Evolutionary conservation across 2,113 vertebrate species (phyloP).

Genomic region (Bettongia penicillata): DNA sequence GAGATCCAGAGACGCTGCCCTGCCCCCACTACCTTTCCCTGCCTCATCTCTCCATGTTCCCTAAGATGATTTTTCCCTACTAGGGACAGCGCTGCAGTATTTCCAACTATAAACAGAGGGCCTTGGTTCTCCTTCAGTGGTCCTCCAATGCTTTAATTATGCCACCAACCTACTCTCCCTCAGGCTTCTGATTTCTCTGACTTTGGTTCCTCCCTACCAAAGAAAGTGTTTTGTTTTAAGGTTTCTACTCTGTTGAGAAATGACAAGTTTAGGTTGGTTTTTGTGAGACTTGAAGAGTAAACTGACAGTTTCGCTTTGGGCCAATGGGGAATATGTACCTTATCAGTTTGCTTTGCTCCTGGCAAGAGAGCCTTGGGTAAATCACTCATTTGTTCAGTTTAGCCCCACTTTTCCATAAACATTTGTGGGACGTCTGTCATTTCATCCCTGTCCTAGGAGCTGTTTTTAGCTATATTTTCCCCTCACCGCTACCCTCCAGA

Average conservation of each 20-base stretch:
- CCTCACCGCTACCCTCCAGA: neutral
- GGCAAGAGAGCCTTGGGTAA: neutral
- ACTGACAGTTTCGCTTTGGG: slow-evolving; percentile 1
- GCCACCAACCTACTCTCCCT: neutral
- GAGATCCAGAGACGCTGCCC: neutral
- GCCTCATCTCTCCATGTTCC: neutral
- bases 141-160: neutral
- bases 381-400: neutral
- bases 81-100: neutral
- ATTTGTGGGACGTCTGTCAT: neutral
- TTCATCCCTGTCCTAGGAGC: neutral
- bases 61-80: neutral
- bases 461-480: neutral
- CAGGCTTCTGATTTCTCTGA: neutral
- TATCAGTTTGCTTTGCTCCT: slow-evolving; percentile 6
- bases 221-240: slow-evolving; percentile 14
- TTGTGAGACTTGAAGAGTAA: slow-evolving; percentile 3
- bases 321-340: neutral
- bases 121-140: neutral
- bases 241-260: slow-evolving; percentile 27
- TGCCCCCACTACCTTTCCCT: neutral
- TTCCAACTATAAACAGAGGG: neutral
- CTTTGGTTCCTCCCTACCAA: slow-evolving; percentile 11
- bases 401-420: slow-evolving; percentile 16
- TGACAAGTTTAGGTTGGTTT: slow-evolving; percentile 7